A percentile compares a stretch with the other conserved stretches of the same genome.
Evolutionary conservation across 2,113 vertebrate genomes (phyloP).

Genomic region (Paedocypris sp.): DNA sequence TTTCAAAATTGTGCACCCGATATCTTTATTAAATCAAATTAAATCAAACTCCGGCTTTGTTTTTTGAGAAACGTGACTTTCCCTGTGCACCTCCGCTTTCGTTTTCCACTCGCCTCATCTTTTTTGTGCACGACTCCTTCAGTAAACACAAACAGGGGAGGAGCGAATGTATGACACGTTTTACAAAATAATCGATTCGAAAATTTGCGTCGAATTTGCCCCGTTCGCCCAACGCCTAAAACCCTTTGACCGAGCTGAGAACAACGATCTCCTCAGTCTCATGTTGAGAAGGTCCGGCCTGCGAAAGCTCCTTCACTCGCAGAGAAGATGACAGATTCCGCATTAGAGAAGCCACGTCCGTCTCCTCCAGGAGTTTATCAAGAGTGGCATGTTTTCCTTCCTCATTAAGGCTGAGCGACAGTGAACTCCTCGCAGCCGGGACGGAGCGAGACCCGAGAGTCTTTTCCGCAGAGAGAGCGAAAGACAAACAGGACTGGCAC

Average conservation of each 20-base stretch:
- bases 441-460: constrained; percentile 14
- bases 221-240: no score
- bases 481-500: background rate
- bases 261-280: background rate
- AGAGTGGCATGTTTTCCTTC: constrained; percentile 38
- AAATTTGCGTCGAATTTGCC: no score
- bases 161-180: no score
- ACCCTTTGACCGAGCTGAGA: background rate
- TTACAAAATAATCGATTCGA: no score
- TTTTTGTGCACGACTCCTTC: no score
- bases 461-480: background rate
- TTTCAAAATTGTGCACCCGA: no score
- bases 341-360: background rate
- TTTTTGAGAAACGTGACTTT: no score
- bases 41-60: no score
- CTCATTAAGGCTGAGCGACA: constrained; percentile 36
- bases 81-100: no score
- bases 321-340: constrained; percentile 1
- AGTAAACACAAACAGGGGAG: no score
- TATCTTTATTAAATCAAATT: no score
- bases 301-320: constrained; percentile 25
- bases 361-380: constrained; percentile 27
- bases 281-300: background rate
- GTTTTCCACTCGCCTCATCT: no score
- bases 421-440: constrained; percentile 23